Conservation (phyloP, 1,140 invertebrate genomes). For the Penaeus vannamei region DNA sequence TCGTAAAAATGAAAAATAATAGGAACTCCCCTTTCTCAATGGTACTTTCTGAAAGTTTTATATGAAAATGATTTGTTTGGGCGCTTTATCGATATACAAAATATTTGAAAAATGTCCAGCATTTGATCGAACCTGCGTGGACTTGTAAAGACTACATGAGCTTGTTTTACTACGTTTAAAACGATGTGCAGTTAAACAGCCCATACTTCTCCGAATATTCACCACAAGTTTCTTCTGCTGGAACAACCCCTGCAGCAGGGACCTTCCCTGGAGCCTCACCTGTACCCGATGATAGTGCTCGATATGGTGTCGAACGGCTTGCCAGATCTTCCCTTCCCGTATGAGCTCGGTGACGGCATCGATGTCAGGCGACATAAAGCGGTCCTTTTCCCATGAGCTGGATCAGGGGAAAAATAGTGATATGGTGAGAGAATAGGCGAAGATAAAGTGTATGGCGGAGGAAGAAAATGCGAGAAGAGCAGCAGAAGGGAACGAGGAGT, state of each 20-base stretch:
- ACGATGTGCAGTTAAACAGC: background rate
- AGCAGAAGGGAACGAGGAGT: too few species aligned
- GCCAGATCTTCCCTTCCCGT: conserved; percentile 77
- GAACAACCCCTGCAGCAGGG: background rate
- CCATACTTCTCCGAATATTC: background rate
- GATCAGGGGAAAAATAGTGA: conserved; percentile 51
- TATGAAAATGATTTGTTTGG: too few species aligned
- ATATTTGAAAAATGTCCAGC: too few species aligned
- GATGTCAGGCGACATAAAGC: conserved; percentile 81
- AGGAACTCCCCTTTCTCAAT: too few species aligned
- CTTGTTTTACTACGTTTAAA: background rate
- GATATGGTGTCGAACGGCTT: conserved; percentile 73
- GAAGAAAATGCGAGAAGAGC: background rate
- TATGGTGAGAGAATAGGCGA: background rate
- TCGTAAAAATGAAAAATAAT: too few species aligned
- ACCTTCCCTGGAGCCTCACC: conserved; percentile 49
- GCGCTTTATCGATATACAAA: too few species aligned
- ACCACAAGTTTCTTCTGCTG: too few species aligned
- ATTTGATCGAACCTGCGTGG: too few species aligned
- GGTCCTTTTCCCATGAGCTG: conserved; percentile 79
- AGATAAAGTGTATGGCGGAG: background rate
- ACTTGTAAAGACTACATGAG: background rate
- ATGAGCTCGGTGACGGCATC: conserved; percentile 77
- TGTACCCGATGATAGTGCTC: conserved; percentile 73
- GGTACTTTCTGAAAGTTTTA: too few species aligned